Percentiles rank a stretch among this genome's conserved stretches.
These are phyloP conservation scores for Scopus umbretta DNA, from an alignment of 2,113 vertebrate genomes.

Conservation along the genomic window DNA sequence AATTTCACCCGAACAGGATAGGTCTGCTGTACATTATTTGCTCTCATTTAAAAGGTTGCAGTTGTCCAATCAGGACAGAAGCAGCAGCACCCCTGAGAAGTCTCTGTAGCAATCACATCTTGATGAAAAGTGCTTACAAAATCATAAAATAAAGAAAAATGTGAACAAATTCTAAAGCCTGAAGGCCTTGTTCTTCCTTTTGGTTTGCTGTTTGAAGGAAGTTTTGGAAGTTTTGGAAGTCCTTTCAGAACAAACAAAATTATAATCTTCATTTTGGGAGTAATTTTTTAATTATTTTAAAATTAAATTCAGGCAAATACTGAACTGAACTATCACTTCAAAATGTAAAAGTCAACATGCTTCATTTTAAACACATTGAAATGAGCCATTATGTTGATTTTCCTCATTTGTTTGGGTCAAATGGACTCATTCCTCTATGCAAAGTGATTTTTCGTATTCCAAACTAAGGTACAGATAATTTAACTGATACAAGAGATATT, in stretches of 20 bases:
- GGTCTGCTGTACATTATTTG: not conserved
- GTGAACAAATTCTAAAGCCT: not conserved
- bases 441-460: not conserved
- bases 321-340: not conserved
- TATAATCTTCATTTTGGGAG: not conserved
- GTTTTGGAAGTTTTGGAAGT: not conserved
- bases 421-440: not conserved
- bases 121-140: not conserved
- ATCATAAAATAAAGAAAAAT: not conserved
- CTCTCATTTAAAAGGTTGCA: not conserved
- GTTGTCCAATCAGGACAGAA: not conserved
- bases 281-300: not conserved
- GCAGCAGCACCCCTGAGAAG: not conserved
- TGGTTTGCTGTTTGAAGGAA: not conserved
- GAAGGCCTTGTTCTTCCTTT: not conserved
- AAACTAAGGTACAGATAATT: not conserved
- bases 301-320: not conserved
- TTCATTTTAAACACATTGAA: not conserved
- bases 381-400: not conserved
- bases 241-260: not conserved
- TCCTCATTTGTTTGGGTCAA: not conserved
- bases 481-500: not conserved
- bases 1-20: not conserved
- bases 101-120: not conserved
- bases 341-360: not conserved